phyloP scores from a whole-genome alignment of 1,140 invertebrate genomes.

The Liolophura sinensis region DNA sequence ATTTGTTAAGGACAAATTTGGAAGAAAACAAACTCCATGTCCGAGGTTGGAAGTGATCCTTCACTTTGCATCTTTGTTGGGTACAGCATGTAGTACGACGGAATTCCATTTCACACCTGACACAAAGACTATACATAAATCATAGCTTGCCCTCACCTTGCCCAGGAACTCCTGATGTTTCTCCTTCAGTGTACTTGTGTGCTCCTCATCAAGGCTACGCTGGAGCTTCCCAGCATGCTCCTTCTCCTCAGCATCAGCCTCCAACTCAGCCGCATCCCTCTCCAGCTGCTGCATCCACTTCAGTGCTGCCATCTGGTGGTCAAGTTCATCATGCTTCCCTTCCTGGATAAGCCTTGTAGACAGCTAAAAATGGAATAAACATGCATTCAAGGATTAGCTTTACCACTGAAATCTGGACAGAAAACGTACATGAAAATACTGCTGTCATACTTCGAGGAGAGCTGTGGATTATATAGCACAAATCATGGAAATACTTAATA shows the following conservation, averaged over 20 bases:
- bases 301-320: conserved; percentile 32
- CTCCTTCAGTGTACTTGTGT: conserved; percentile 28
- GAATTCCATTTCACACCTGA: neutral
- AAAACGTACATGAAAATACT: too few relatives aligned
- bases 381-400: neutral
- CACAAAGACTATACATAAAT: neutral
- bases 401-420: too few relatives aligned
- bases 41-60: too few relatives aligned
- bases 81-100: neutral
- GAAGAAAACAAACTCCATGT: too few relatives aligned
- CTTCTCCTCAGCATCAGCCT: conserved; percentile 42
- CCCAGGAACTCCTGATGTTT: conserved; percentile 36
- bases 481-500: too few relatives aligned
- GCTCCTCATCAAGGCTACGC: conserved; percentile 41
- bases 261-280: conserved; percentile 33
- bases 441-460: too few relatives aligned
- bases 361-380: conserved; percentile 26
- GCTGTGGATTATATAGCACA: too few relatives aligned
- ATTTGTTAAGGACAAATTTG: too few relatives aligned
- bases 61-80: too few relatives aligned
- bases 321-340: conserved; percentile 43
- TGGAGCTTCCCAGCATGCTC: conserved; percentile 38
- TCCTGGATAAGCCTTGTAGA: conserved; percentile 42
- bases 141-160: conserved; percentile 23
- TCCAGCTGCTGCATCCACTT: conserved; percentile 40